Conservation (phyloP, 2,797 vertebrate genomes). For the Philypnodon macrostomus region DNA sequence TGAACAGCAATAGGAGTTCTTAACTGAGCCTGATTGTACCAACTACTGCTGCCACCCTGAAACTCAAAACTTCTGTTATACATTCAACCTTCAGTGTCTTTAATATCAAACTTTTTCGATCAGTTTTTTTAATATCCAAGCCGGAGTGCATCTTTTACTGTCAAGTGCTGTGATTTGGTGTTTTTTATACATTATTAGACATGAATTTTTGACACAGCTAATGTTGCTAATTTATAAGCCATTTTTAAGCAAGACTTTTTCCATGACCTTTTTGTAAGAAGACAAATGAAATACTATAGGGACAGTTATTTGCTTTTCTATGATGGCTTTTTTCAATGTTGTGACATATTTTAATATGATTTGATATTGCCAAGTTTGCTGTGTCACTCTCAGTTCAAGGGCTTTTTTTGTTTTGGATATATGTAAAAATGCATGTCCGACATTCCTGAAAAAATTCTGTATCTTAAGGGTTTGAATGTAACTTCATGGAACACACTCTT, state of each 20-base stretch:
- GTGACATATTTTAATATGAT: constrained; percentile 60
- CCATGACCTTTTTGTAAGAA: constrained; percentile 68
- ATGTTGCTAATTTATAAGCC: too few species aligned
- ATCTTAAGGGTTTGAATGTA: constrained; percentile 77
- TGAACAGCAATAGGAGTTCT: constrained; percentile 38
- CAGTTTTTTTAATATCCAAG: constrained; percentile 33
- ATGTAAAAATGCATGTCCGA: constrained; percentile 76
- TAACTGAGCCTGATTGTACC: constrained; percentile 40
- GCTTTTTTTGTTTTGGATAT: constrained; percentile 66
- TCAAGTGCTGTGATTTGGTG: constrained; percentile 74
- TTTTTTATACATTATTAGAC: constrained; percentile 66
- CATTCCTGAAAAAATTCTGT: constrained; percentile 69
- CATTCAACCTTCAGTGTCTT: constrained; percentile 75
- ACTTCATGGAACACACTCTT: constrained; percentile 64
- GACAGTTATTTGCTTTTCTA: constrained; percentile 59
- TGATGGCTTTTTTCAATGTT: constrained; percentile 48
- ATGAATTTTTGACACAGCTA: constrained; percentile 66
- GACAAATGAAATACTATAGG: constrained; percentile 32
- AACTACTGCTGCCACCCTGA: constrained; percentile 41
- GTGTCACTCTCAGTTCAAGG: constrained; percentile 74
- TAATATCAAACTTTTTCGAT: constrained; percentile 58
- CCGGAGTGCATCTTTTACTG: constrained; percentile 65
- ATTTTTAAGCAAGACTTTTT: constrained; percentile 38
- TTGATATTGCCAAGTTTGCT: constrained; percentile 62
- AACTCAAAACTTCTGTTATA: constrained; percentile 49